Conservation (phyloP, 2,888 invertebrate species). For the Harpalus rubripes region DNA sequence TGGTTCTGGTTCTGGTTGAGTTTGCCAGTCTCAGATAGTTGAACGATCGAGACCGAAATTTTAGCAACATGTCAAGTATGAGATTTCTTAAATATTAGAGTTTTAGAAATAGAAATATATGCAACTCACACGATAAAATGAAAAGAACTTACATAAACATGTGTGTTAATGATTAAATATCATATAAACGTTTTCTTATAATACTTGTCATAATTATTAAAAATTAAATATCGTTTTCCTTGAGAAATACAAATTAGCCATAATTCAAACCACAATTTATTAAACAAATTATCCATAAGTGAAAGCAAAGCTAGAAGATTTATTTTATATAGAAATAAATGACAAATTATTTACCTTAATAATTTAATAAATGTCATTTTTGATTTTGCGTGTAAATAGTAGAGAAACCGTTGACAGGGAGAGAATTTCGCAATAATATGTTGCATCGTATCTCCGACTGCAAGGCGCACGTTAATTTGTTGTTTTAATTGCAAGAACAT, state of each 20-base stretch:
- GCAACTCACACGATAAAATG: too few species aligned
- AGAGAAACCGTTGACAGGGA: constrained; percentile 18
- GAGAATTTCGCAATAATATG: constrained; percentile 13
- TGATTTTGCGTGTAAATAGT: neutral
- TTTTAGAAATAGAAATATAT: too few species aligned
- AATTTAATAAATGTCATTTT: neutral
- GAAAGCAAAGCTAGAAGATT: neutral
- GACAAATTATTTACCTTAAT: neutral
- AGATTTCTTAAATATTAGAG: too few species aligned
- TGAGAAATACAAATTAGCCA: neutral
- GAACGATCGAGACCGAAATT: too few species aligned
- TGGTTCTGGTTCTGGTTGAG: too few species aligned
- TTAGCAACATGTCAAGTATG: too few species aligned
- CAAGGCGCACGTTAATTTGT: constrained; percentile 60
- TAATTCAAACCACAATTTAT: neutral
- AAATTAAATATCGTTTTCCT: neutral
- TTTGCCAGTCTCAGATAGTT: too few species aligned
- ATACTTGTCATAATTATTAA: neutral
- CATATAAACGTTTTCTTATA: neutral
- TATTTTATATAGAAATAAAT: neutral
- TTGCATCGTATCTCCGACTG: constrained; percentile 6
- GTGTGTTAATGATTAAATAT: neutral
- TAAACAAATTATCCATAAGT: neutral
- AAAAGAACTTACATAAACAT: too few species aligned
- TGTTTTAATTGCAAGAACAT: constrained; percentile 66